Percentiles rank a stretch among this genome's conserved stretches.
These are phyloP conservation scores for Sula dactylatra DNA, from an alignment of 2,113 vertebrate species.

Conservation along the genomic window DNA sequence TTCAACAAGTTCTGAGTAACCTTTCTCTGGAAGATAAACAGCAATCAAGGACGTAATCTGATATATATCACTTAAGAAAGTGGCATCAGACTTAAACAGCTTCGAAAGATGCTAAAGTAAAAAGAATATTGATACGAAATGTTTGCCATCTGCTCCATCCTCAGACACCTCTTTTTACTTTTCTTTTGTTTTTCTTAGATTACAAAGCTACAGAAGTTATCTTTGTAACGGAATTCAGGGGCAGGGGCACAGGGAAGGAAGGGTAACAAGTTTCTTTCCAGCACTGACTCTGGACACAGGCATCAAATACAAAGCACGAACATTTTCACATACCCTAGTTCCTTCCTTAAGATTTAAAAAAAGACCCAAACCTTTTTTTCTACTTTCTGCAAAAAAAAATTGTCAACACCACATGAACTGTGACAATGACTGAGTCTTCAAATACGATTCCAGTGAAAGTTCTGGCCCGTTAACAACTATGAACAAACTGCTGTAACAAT, in stretches of 20 bases:
- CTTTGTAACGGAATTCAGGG: background rate
- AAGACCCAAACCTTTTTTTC: background rate
- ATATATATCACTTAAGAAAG: background rate
- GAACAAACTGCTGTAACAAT: constrained; percentile 1
- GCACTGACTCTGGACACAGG: background rate
- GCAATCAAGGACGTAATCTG: background rate
- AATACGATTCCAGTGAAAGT: background rate
- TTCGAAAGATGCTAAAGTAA: background rate
- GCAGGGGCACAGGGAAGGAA: background rate
- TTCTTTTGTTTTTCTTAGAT: background rate
- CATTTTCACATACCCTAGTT: background rate
- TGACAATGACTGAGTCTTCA: background rate
- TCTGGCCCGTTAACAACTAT: background rate
- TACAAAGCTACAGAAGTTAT: background rate
- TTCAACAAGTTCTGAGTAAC: background rate
- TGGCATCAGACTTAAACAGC: background rate
- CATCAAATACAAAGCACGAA: background rate
- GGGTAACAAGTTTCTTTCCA: background rate
- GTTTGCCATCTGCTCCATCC: background rate
- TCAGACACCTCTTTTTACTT: background rate
- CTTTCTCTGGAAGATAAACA: background rate
- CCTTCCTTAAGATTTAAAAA: background rate
- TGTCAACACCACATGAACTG: background rate
- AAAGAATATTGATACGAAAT: background rate
- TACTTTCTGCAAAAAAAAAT: background rate